Evolutionary conservation across 2,888 invertebrate species (phyloP).

Genomic region (Steinernema scapterisci): DNA sequence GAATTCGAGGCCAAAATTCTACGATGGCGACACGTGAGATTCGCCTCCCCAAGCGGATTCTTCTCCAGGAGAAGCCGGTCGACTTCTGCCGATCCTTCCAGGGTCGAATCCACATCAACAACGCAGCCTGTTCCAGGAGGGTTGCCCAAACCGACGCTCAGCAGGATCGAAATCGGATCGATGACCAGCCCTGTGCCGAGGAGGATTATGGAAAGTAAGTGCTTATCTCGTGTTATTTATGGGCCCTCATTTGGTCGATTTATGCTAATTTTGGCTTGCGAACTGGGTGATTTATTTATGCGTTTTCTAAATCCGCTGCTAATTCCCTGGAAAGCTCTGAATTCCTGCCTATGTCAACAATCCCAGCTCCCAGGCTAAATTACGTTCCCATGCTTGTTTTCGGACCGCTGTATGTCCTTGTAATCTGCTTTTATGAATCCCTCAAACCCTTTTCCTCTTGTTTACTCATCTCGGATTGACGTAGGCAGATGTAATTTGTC

Average conservation of each 20-base stretch:
- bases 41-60: constrained; percentile 6
- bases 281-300: no score
- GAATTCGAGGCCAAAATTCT: constrained; percentile 29
- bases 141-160: background rate
- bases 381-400: no score
- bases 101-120: background rate
- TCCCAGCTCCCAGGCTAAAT: no score
- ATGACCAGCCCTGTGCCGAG: constrained; percentile 21
- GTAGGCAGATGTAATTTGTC: no score
- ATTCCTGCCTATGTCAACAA: no score
- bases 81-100: constrained; percentile 9
- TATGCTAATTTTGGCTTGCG: no score
- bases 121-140: background rate
- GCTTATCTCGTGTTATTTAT: background rate
- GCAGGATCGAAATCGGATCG: constrained; percentile 11
- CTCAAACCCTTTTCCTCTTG: no score
- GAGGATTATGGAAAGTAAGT: constrained; percentile 31
- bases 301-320: no score
- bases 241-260: background rate
- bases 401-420: no score
- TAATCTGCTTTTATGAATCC: no score
- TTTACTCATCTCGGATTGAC: no score
- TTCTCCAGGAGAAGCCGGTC: constrained; percentile 16
- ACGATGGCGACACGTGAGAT: constrained; percentile 21
- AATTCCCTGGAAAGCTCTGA: no score